Evolutionary conservation across 2,113 vertebrate genomes (phyloP).

Genomic region (Silurus meridionalis): DNA sequence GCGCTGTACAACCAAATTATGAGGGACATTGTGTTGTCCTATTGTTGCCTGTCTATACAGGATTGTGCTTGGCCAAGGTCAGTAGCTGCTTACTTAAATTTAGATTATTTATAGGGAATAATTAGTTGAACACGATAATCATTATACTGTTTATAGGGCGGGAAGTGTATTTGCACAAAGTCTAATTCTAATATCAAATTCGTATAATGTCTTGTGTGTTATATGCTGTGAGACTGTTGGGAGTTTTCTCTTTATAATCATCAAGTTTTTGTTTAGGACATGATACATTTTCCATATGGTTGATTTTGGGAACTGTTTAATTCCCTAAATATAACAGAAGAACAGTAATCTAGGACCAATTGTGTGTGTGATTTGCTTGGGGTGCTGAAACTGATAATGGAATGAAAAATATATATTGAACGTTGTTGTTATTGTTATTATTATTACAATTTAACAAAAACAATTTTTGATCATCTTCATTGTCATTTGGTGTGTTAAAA

Average conservation of each 20-base stretch:
- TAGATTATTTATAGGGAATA: not conserved
- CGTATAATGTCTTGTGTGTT: not conserved
- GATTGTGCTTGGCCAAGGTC: not conserved
- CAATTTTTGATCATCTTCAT: not conserved
- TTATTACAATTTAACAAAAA: not conserved
- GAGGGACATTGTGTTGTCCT: constrained; percentile 8
- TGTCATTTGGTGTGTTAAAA: not conserved
- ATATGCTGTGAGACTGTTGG: too few relatives aligned
- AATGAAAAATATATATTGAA: too few relatives aligned
- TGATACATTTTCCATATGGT: not conserved
- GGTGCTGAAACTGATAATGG: too few relatives aligned
- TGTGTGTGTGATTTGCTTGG: not conserved
- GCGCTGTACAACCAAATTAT: constrained; percentile 44
- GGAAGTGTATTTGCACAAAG: not conserved
- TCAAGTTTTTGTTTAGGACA: not conserved
- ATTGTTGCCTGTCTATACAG: not conserved
- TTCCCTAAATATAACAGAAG: not conserved
- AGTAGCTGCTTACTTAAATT: constrained; percentile 32
- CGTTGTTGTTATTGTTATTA: not conserved
- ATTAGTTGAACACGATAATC: not conserved
- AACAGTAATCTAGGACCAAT: not conserved
- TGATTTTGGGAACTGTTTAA: not conserved
- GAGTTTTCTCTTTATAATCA: not conserved
- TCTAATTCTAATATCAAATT: not conserved
- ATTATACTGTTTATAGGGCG: constrained; percentile 5